A percentile compares a stretch with the other conserved stretches of the same genome.
Conservation (phyloP, 2,797 vertebrate species). For the Siniperca scherzeri region DNA sequence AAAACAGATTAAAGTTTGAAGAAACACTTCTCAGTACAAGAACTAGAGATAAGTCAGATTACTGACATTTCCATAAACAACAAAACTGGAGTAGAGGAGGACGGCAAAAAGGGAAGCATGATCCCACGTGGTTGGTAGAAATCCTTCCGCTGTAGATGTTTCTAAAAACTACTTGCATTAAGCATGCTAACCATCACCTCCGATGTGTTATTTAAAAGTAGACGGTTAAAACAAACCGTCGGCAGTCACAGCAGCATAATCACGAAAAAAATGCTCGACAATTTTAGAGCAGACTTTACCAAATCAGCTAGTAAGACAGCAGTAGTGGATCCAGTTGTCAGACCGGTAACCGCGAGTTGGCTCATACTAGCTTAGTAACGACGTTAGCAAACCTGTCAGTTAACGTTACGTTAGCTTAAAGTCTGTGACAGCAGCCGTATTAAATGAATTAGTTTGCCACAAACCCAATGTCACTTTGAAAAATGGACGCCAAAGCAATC, state of each 20-base stretch:
- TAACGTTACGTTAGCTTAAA: slow-evolving; percentile 35
- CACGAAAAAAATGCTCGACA: not conserved
- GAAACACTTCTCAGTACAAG: no score
- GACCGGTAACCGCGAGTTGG: slow-evolving; percentile 46
- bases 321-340: slow-evolving; percentile 28
- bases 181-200: not conserved
- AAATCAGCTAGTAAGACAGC: slow-evolving; percentile 1
- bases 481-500: not conserved
- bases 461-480: not conserved
- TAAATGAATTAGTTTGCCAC: not conserved
- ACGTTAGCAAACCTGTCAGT: slow-evolving; percentile 59
- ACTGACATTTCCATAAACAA: not conserved
- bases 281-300: slow-evolving; percentile 30
- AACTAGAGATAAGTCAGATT: not conserved
- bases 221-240: no score
- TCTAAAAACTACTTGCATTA: slow-evolving; percentile 44
- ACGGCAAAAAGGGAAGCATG: slow-evolving; percentile 31
- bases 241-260: not conserved
- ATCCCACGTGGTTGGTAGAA: slow-evolving; percentile 76
- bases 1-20: not conserved
- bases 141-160: slow-evolving; percentile 48
- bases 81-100: slow-evolving; percentile 4
- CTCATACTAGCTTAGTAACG: slow-evolving; percentile 57
- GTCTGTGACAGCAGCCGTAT: slow-evolving; percentile 49
- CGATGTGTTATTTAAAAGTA: not conserved